Conservation (phyloP, 2,888 invertebrate species). For the Hanleya hanleyi region DNA sequence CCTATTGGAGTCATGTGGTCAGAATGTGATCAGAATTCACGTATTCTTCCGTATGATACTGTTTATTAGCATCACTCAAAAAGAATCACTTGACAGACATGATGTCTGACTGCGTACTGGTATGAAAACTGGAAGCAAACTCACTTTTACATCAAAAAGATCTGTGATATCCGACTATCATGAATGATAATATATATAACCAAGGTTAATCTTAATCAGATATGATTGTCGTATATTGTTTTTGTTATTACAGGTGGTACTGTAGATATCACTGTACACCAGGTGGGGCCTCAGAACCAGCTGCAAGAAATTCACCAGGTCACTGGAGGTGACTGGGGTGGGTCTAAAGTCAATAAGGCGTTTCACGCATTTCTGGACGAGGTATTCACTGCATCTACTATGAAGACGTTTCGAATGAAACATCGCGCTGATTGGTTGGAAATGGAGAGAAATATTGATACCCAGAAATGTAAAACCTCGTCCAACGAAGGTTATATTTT, state of each 20-base stretch:
- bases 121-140: too few relatives aligned
- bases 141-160: too few relatives aligned
- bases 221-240: too few relatives aligned
- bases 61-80: too few relatives aligned
- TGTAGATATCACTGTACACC: slow-evolving; percentile 28
- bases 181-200: too few relatives aligned
- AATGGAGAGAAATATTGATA: slow-evolving; percentile 37
- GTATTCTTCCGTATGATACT: too few relatives aligned
- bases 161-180: too few relatives aligned
- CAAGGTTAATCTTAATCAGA: too few relatives aligned
- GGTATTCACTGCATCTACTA: slow-evolving; percentile 18
- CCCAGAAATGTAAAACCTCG: slow-evolving; percentile 26
- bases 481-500: slow-evolving; percentile 18
- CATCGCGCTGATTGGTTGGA: slow-evolving; percentile 18
- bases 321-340: neutral
- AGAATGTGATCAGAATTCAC: too few relatives aligned
- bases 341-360: slow-evolving; percentile 25
- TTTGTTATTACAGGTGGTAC: slow-evolving; percentile 38
- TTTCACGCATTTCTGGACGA: slow-evolving; percentile 28
- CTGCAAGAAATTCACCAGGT: slow-evolving; percentile 19
- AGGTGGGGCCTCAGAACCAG: slow-evolving; percentile 20
- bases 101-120: too few relatives aligned
- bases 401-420: slow-evolving; percentile 12
- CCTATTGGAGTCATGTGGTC: too few relatives aligned
- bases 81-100: too few relatives aligned